phyloP scores from a whole-genome alignment of 2,113 vertebrate species.

The Himantopus leucocephalus region DNA sequence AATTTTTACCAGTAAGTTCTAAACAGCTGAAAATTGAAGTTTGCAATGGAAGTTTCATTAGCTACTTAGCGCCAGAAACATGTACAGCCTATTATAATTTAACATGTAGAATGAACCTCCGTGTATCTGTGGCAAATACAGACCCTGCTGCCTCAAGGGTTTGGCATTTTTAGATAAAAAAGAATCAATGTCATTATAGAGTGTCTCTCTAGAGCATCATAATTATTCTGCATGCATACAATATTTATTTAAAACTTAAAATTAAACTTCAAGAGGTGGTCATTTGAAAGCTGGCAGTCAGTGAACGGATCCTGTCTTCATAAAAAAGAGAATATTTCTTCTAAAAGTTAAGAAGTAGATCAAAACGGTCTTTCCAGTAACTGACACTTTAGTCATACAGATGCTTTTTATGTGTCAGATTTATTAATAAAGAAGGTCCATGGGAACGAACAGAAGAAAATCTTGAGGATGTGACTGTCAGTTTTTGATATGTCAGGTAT shows the following conservation, averaged over 20 bases:
- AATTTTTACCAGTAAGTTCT: constrained; percentile 4
- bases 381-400: constrained; percentile 94
- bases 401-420: constrained; percentile 97
- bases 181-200: constrained; percentile 83
- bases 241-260: constrained; percentile 96
- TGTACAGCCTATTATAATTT: constrained; percentile 50
- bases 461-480: constrained; percentile 83
- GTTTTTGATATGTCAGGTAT: constrained; percentile 96
- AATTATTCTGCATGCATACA: constrained; percentile 93
- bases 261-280: constrained; percentile 91
- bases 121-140: constrained; percentile 67
- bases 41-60: constrained; percentile 22
- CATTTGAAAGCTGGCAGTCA: constrained; percentile 92
- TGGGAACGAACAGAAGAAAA: constrained; percentile 83
- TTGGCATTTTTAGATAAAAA: constrained; percentile 85
- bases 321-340: constrained; percentile 97
- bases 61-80: constrained; percentile 26
- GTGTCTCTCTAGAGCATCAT: constrained; percentile 81
- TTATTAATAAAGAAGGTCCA: constrained; percentile 98
- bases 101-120: constrained; percentile 64
- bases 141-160: constrained; percentile 70
- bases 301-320: constrained; percentile 90
- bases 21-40: constrained; percentile 57
- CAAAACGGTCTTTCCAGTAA: constrained; percentile 94
- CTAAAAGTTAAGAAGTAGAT: constrained; percentile 94